Conservation (phyloP, 2,888 invertebrate species). For the Netelia inedita region DNA sequence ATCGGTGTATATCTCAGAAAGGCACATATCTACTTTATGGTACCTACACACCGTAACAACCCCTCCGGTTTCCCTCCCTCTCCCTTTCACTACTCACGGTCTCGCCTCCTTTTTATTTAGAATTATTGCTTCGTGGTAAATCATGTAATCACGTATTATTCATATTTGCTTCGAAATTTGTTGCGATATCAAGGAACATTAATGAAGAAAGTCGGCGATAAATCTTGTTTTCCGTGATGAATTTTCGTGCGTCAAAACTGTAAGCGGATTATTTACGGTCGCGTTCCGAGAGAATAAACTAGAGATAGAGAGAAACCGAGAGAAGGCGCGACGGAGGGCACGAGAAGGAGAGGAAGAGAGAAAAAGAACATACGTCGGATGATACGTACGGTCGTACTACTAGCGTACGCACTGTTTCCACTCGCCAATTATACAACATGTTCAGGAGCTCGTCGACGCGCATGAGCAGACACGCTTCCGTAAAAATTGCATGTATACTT, state of each 20-base stretch:
- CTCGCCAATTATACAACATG: neutral
- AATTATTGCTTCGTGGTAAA: slow-evolving; percentile 26
- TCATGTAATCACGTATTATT: neutral
- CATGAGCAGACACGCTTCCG: slow-evolving; percentile 26
- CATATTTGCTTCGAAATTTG: slow-evolving; percentile 2
- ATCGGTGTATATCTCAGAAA: slow-evolving; percentile 43
- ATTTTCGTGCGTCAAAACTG: neutral
- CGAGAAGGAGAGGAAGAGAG: neutral
- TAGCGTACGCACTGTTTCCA: slow-evolving; percentile 1
- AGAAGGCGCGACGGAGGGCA: neutral
- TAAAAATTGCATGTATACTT: slow-evolving; percentile 36
- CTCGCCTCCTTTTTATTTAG: slow-evolving; percentile 1
- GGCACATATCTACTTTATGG: slow-evolving; percentile 14
- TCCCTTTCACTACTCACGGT: neutral
- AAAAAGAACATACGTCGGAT: slow-evolving; percentile 30
- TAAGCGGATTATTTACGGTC: neutral
- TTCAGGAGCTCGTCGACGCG: neutral
- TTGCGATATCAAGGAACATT: neutral
- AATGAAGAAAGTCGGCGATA: too few relatives aligned
- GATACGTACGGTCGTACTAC: slow-evolving; percentile 54
- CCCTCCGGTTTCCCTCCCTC: neutral
- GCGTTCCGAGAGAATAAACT: neutral
- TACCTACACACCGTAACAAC: slow-evolving; percentile 1
- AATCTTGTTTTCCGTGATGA: too few relatives aligned
- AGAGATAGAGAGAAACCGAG: neutral